These are phyloP conservation scores for Torymus texanus DNA, from an alignment of 2,888 invertebrate species.

Conservation along the genomic window DNA sequence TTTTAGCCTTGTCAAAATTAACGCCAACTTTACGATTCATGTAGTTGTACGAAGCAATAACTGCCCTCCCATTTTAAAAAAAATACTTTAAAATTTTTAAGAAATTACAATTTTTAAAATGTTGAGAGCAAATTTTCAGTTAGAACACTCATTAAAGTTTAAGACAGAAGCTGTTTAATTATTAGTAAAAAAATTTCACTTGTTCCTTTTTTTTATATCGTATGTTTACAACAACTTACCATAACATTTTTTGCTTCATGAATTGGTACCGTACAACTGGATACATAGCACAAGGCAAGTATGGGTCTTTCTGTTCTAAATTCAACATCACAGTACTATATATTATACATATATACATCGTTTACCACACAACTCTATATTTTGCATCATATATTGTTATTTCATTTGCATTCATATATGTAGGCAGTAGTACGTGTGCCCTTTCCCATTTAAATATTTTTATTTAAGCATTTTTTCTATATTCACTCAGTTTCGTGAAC, in stretches of 20 bases:
- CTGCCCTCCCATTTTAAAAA: slow-evolving; percentile 41
- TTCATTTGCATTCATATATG: slow-evolving; percentile 56
- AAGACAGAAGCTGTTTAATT: neutral
- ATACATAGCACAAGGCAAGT: slow-evolving; percentile 74
- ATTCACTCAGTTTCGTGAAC: neutral
- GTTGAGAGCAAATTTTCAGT: slow-evolving; percentile 32
- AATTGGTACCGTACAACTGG: slow-evolving; percentile 73
- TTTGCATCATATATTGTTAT: slow-evolving; percentile 53
- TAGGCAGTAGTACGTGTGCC: slow-evolving; percentile 60
- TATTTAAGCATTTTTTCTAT: slow-evolving; percentile 24
- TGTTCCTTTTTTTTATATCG: slow-evolving; percentile 29
- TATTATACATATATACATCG: slow-evolving; percentile 46
- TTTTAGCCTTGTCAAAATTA: slow-evolving; percentile 15
- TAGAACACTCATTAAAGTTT: too few species aligned
- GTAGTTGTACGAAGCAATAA: slow-evolving; percentile 4
- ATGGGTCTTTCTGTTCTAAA: slow-evolving; percentile 64
- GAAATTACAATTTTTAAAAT: slow-evolving; percentile 35
- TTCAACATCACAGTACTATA: slow-evolving; percentile 52
- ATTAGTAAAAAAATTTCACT: slow-evolving; percentile 23
- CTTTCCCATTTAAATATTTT: slow-evolving; percentile 38
- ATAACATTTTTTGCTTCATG: slow-evolving; percentile 69
- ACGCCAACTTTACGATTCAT: slow-evolving; percentile 18
- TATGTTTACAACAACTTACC: slow-evolving; percentile 53
- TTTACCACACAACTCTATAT: slow-evolving; percentile 52
- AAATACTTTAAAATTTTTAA: neutral